Evolutionary conservation across 2,888 invertebrate species (phyloP).

Genomic region (Eulithis testata): DNA sequence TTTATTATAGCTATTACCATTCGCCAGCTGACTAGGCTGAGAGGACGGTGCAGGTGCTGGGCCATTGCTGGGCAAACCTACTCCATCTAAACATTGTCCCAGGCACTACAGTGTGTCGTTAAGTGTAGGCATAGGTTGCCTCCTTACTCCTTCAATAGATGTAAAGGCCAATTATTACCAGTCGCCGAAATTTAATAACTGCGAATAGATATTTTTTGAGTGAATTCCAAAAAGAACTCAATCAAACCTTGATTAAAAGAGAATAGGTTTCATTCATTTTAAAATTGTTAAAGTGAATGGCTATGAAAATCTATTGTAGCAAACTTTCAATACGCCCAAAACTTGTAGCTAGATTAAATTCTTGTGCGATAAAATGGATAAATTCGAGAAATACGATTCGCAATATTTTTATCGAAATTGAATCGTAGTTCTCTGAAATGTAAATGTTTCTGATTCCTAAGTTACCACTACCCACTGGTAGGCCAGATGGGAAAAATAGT

Average conservation of each 20-base stretch:
- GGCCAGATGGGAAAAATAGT: no score
- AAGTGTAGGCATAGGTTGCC: no score
- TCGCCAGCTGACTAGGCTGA: no score
- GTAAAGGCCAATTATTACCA: no score
- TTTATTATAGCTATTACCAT: no score
- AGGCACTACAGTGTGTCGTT: no score
- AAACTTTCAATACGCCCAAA: constrained; percentile 11
- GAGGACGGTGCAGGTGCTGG: no score
- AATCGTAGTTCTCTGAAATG: neutral
- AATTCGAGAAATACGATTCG: constrained; percentile 3
- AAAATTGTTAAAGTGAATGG: constrained; percentile 12
- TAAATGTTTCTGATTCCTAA: no score
- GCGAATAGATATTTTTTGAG: neutral
- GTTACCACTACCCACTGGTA: no score
- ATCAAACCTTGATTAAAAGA: constrained; percentile 8
- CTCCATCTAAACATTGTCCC: no score
- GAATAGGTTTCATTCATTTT: constrained; percentile 16
- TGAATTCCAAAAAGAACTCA: constrained; percentile 12
- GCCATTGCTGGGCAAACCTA: no score
- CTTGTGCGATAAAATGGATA: constrained; percentile 13
- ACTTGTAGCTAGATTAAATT: constrained; percentile 26
- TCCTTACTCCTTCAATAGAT: no score
- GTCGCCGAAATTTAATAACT: neutral
- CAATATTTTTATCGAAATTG: constrained; percentile 7
- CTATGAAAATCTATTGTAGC: constrained; percentile 14